These are phyloP conservation scores for Hippocampus zosterae DNA, from an alignment of 2,113 vertebrate species.

Conservation along the genomic window DNA sequence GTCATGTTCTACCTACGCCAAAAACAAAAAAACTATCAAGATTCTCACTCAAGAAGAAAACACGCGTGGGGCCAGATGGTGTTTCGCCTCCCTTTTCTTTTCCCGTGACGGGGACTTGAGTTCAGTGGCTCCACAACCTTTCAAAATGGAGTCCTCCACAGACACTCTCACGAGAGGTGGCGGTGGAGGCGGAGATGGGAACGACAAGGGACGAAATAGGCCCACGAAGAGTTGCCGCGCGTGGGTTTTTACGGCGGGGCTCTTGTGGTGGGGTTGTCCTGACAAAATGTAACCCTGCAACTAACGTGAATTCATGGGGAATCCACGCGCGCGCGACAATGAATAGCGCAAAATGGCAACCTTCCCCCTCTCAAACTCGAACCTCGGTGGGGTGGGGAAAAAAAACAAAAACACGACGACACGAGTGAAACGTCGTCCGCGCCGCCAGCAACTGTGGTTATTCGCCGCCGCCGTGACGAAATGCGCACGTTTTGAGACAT, in stretches of 20 bases:
- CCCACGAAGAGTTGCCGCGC: conserved; percentile 76
- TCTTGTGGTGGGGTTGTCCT: not conserved
- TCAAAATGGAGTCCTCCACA: conserved; percentile 79
- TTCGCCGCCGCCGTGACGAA: not conserved
- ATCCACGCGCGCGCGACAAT: not conserved
- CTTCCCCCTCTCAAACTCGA: not conserved
- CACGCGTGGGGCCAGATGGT: conserved; percentile 8
- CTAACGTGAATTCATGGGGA: not conserved
- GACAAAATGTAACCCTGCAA: not conserved
- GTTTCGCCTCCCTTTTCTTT: conserved; percentile 53
- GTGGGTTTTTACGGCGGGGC: conserved; percentile 49
- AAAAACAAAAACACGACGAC: not conserved
- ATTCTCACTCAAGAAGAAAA: not conserved
- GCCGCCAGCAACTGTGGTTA: not conserved
- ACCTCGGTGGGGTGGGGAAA: not conserved
- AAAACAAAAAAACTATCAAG: not conserved
- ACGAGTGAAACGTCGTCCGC: not conserved
- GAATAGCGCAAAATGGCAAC: conserved; percentile 7
- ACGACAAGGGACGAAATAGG: conserved; percentile 55
- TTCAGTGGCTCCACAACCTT: conserved; percentile 47
- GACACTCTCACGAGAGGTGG: conserved; percentile 9
- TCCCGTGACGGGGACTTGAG: conserved; percentile 40
- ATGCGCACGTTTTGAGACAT: not conserved
- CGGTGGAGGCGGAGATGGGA: not conserved
- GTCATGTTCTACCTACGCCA: not conserved